A percentile compares a stretch with the other conserved stretches of the same genome.
These are phyloP conservation scores for Vipera latastei DNA, from an alignment of 2,797 vertebrate species.

Conservation along the genomic window DNA sequence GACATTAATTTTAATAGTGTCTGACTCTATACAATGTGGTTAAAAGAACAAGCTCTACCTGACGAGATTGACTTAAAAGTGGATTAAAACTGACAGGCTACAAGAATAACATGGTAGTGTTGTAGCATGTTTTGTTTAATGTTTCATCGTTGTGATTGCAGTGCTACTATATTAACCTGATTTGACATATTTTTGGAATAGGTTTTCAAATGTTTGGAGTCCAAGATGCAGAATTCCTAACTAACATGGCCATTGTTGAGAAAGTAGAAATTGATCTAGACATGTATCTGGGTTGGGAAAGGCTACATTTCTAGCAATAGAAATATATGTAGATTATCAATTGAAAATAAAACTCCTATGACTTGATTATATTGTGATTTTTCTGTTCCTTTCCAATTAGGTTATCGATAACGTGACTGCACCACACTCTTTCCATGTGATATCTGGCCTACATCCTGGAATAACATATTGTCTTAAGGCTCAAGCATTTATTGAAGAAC, in stretches of 20 bases:
- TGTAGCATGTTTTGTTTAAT: neutral
- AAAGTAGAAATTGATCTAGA: neutral
- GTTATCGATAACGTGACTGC: slow-evolving; percentile 13
- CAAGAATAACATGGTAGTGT: neutral
- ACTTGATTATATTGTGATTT: neutral
- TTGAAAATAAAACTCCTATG: neutral
- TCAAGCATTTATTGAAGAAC: slow-evolving; percentile 51
- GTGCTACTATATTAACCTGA: neutral
- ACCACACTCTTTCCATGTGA: slow-evolving; percentile 42
- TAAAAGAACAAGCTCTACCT: neutral
- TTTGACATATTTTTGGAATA: neutral
- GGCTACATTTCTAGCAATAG: neutral
- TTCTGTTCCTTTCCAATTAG: slow-evolving; percentile 42
- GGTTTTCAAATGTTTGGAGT: neutral
- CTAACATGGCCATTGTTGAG: neutral
- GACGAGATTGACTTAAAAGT: neutral
- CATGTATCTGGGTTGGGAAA: neutral
- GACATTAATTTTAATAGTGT: neutral
- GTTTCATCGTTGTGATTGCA: neutral
- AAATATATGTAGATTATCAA: neutral
- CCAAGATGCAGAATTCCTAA: neutral
- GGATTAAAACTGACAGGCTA: neutral
- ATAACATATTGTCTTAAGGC: slow-evolving; percentile 72
- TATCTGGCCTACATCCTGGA: slow-evolving; percentile 64
- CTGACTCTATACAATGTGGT: neutral